Conservation (phyloP, 1,140 invertebrate genomes). For the Cyphomyrmex costatus region DNA sequence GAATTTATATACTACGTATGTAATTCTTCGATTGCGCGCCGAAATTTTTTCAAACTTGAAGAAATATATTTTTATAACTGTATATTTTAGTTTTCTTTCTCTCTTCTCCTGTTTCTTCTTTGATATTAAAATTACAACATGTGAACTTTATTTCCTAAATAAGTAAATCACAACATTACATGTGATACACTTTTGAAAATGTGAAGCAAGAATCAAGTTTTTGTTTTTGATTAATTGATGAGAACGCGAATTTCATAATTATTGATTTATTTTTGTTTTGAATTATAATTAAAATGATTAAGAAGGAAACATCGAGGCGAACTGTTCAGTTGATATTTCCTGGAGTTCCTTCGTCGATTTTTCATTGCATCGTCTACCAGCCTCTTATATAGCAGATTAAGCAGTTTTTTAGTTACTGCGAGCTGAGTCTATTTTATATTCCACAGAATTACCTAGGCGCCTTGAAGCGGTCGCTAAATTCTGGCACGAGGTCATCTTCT, state of each 20-base stretch:
- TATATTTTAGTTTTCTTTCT: background rate
- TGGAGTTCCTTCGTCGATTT: background rate
- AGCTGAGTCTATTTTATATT: background rate
- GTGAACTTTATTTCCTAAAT: background rate
- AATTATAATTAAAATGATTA: background rate
- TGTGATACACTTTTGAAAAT: background rate
- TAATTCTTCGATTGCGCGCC: too few species aligned
- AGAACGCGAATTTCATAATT: too few species aligned
- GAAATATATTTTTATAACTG: too few species aligned
- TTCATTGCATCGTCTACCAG: background rate
- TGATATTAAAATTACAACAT: background rate
- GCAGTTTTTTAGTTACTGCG: slow-evolving; percentile 13
- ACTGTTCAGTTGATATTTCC: slow-evolving; percentile 14
- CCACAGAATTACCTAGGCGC: background rate
- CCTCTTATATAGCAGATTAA: background rate
- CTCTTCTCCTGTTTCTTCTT: background rate
- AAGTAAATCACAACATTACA: background rate
- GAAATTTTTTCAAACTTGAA: too few species aligned
- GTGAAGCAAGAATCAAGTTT: background rate
- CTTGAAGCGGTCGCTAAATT: slow-evolving; percentile 12
- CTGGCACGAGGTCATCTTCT: slow-evolving; percentile 38
- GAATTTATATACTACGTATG: too few species aligned
- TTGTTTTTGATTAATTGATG: too few species aligned
- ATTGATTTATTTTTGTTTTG: too few species aligned
- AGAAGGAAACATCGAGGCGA: too few species aligned